phyloP scores from a whole-genome alignment of 2,888 invertebrate genomes.

The Pasiphila rectangulata region DNA sequence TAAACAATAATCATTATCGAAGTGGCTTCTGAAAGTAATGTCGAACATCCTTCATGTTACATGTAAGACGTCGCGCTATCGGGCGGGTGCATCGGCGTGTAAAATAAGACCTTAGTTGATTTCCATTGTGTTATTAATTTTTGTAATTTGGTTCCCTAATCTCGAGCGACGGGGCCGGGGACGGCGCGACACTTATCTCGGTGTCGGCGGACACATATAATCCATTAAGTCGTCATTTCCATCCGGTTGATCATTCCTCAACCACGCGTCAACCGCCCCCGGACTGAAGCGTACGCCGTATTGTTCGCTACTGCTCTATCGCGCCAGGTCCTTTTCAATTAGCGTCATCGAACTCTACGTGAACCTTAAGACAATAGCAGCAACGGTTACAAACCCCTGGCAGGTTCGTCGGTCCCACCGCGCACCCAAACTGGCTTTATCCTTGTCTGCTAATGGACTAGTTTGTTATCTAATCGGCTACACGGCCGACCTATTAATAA shows the following conservation, averaged over 20 bases:
- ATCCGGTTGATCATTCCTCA: conserved; percentile 77
- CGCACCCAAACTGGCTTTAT: conserved; percentile 45
- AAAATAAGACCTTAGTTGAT: conserved; percentile 64
- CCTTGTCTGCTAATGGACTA: conserved; percentile 75
- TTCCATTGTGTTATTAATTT: conserved; percentile 77
- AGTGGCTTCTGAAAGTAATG: conserved; percentile 39
- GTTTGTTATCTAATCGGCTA: conserved; percentile 79
- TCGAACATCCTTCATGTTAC: conserved; percentile 42
- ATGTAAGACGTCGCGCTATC: conserved; percentile 48
- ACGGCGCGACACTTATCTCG: conserved; percentile 76
- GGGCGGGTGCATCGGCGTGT: conserved; percentile 55
- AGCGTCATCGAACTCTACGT: conserved; percentile 44
- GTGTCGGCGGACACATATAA: conserved; percentile 78
- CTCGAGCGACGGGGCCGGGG: conserved; percentile 69
- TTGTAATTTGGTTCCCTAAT: conserved; percentile 74
- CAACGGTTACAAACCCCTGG: conserved; percentile 45
- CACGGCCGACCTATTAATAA: conserved; percentile 76
- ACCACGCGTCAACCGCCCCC: conserved; percentile 77
- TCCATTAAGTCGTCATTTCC: conserved; percentile 82
- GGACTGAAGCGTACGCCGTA: conserved; percentile 58
- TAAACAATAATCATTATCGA: conserved; percentile 17
- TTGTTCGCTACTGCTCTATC: conserved; percentile 78
- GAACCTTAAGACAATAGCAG: conserved; percentile 55
- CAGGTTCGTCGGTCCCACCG: conserved; percentile 21
- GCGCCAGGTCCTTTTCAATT: conserved; percentile 57